Conservation (phyloP, 2,797 vertebrate genomes). For the Diplodus puntazzo region DNA sequence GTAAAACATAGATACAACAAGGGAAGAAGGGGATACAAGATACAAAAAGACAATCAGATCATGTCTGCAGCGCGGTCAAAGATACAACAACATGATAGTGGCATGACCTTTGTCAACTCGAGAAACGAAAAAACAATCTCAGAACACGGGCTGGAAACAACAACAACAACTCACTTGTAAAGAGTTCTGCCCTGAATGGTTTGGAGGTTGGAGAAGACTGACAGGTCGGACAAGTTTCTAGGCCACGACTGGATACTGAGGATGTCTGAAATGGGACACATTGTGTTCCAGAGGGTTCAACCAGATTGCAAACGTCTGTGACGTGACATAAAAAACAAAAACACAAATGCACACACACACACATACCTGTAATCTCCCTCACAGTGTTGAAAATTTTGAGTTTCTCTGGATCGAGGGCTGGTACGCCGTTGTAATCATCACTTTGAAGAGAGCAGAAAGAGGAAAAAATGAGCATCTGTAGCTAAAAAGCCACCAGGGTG, state of each 20-base stretch:
- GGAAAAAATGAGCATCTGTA: background rate
- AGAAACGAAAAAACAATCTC: slow-evolving; percentile 26
- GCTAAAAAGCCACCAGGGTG: background rate
- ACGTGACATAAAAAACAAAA: background rate
- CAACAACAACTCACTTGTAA: slow-evolving; percentile 76
- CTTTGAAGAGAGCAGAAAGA: slow-evolving; percentile 44
- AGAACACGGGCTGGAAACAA: background rate
- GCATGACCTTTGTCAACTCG: background rate
- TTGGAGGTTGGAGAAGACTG: slow-evolving; percentile 87
- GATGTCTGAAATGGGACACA: slow-evolving; percentile 87
- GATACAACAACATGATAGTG: slow-evolving; percentile 15
- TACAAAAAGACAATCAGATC: slow-evolving; percentile 50
- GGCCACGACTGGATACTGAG: slow-evolving; percentile 91
- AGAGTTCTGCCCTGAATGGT: slow-evolving; percentile 84
- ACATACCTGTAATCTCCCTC: slow-evolving; percentile 92
- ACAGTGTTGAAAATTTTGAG: slow-evolving; percentile 94
- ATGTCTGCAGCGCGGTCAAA: slow-evolving; percentile 16
- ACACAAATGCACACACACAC: background rate
- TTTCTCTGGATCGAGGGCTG: slow-evolving; percentile 92
- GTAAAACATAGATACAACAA: slow-evolving; percentile 34
- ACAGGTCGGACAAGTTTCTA: slow-evolving; percentile 87
- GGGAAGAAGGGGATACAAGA: slow-evolving; percentile 47
- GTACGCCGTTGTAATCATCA: slow-evolving; percentile 85
- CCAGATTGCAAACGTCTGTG: slow-evolving; percentile 13
- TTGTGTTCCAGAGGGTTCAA: slow-evolving; percentile 30